These are phyloP conservation scores for Radopholus similis DNA, from an alignment of 1,140 invertebrate species.

Conservation along the genomic window DNA sequence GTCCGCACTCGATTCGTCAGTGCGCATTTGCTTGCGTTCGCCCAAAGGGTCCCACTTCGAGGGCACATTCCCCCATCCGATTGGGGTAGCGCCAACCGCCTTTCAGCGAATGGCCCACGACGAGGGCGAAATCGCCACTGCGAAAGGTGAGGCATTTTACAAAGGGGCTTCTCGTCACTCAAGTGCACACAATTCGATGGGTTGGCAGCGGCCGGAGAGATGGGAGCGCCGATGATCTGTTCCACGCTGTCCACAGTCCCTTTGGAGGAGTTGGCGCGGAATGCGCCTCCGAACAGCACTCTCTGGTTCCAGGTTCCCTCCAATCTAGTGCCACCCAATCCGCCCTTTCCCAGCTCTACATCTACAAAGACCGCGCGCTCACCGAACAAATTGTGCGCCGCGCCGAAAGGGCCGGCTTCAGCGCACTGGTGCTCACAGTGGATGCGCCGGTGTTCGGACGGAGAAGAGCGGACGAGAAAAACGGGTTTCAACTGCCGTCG, in stretches of 20 bases:
- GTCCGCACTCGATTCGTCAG: slow-evolving; percentile 65
- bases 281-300: slow-evolving; percentile 69
- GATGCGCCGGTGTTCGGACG: slow-evolving; percentile 82
- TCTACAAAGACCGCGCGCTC: slow-evolving; percentile 76
- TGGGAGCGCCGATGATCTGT: slow-evolving; percentile 74
- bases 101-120: slow-evolving; percentile 88
- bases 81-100: slow-evolving; percentile 83
- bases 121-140: slow-evolving; percentile 81
- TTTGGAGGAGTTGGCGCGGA: slow-evolving; percentile 78
- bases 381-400: slow-evolving; percentile 72
- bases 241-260: slow-evolving; percentile 81
- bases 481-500: slow-evolving; percentile 76
- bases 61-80: slow-evolving; percentile 71
- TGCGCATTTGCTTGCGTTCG: slow-evolving; percentile 16
- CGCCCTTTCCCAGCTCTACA: slow-evolving; percentile 79
- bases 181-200: slow-evolving; percentile 5
- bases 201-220: slow-evolving; percentile 69
- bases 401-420: slow-evolving; percentile 78
- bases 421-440: slow-evolving; percentile 81
- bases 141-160: slow-evolving; percentile 67
- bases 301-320: slow-evolving; percentile 58
- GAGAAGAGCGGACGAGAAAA: slow-evolving; percentile 74
- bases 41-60: slow-evolving; percentile 66
- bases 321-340: background rate
- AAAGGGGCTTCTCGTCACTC: background rate